Evolutionary conservation across 2,113 vertebrate genomes (phyloP).

Genomic region (Lates calcarifer): DNA sequence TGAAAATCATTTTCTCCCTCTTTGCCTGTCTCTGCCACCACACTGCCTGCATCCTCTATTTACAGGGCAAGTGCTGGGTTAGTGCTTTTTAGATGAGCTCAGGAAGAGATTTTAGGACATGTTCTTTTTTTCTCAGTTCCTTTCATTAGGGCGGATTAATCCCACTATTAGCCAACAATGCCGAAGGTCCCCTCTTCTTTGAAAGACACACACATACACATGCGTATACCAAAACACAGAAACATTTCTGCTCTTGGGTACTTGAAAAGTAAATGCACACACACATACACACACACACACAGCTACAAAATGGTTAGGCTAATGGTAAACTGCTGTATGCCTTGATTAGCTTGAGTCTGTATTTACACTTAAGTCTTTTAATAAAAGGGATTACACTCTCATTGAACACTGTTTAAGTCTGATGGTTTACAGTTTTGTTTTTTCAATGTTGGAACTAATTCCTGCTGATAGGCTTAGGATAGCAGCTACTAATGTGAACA

Average conservation of each 20-base stretch:
- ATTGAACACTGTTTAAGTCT: conserved; percentile 25
- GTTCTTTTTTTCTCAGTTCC: background rate
- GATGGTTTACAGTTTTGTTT: conserved; percentile 35
- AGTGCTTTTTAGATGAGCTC: conserved; percentile 49
- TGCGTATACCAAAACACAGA: background rate
- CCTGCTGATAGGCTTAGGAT: conserved; percentile 29
- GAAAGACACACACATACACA: conserved; percentile 3
- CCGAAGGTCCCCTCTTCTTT: conserved; percentile 11
- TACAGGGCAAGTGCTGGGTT: background rate
- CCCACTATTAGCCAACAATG: conserved; percentile 26
- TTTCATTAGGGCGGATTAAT: conserved; percentile 47
- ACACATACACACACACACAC: background rate
- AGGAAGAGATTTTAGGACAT: conserved; percentile 26
- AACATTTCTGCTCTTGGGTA: background rate
- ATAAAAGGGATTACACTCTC: conserved; percentile 36
- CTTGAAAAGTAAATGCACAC: background rate
- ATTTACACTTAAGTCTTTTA: conserved; percentile 14
- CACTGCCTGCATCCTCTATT: background rate
- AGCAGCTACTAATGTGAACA: conserved; percentile 22
- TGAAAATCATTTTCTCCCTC: background rate
- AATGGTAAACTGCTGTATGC: background rate
- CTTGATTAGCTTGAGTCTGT: conserved; percentile 1
- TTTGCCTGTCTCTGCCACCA: background rate
- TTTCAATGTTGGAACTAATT: conserved; percentile 15
- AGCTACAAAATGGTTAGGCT: background rate